Evolutionary conservation across 2,888 invertebrate species (phyloP), one percentile per base, ranked within the genome.

Genomic region (Synergus japonicus): DNA sequence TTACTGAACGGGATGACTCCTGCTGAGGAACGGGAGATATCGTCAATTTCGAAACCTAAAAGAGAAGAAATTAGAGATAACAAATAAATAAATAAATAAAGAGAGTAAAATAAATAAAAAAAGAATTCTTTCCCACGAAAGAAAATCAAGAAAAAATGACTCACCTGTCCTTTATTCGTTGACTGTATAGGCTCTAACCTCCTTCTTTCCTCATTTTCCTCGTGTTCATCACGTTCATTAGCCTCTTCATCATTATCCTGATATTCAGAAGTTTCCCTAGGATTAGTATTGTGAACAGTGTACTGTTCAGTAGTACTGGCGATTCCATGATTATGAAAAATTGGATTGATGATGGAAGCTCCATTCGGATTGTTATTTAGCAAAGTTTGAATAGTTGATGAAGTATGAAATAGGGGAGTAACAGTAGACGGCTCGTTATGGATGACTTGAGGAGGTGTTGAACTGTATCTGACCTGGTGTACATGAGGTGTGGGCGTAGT

Each of bases 221-320:
- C 86, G 13, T 66, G 67, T 10, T 83, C 83, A n/a, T 82, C 81
- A 10, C 77, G 80, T 18, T 85, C 85, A 2, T 84, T 86, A 37
- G 84, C 84, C 0, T 84, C 86, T 2, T 87, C 85, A 0, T 81
- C 85, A 41, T 81, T 83, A 22, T 89, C 88, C 0, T 87, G 86
- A 78, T 92, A 92, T 46, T 91, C 90, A 0, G 85, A 83, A 4
- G 90, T 90, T 60, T 92, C 91, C 0, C 92, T 86, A 0, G 92
- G 89, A 85, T 88, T 91, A 76, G 87, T 92, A 44, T 85, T 91
- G 78, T 90, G 91, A 4, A 90, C 83, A 7, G 86, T 84, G 66
- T 87, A 92, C n/a, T 90, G 90, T 77, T 91, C 91, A 4, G 90
- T 90, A 37, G 90, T 91, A 67, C 89, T 89, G 1, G 88, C 87